phyloP scores from a whole-genome alignment of 2,888 invertebrate genomes.

The Amphimallon solstitiale region DNA sequence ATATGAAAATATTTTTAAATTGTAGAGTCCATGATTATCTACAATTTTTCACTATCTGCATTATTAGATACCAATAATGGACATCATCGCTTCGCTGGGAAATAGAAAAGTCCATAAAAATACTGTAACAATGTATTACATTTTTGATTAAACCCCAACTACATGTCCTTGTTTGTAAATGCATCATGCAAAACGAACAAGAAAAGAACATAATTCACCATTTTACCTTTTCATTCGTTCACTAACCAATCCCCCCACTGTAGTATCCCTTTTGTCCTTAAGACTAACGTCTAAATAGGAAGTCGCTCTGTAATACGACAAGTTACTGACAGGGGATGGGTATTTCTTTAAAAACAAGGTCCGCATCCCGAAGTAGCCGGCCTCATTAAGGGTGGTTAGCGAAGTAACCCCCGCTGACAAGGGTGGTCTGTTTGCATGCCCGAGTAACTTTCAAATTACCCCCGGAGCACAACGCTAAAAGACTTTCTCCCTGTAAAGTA shows the following conservation, averaged over 20 bases:
- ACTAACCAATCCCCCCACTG: neutral
- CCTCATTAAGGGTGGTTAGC: constrained; percentile 53
- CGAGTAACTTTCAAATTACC: constrained; percentile 53
- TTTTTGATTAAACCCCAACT: too few species aligned
- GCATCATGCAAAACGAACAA: neutral
- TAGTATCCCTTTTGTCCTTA: constrained; percentile 11
- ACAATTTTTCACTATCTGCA: too few species aligned
- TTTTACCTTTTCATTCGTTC: constrained; percentile 3
- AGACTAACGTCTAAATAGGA: constrained; percentile 10
- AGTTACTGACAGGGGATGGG: constrained; percentile 37
- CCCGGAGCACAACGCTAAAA: constrained; percentile 48
- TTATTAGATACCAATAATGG: too few species aligned
- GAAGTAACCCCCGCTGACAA: constrained; percentile 52
- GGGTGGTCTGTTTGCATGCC: constrained; percentile 58
- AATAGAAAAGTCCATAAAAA: too few species aligned
- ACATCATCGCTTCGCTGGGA: too few species aligned
- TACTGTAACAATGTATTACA: too few species aligned
- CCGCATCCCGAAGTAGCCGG: constrained; percentile 46
- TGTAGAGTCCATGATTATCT: too few species aligned
- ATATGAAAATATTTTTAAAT: too few species aligned
- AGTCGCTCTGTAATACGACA: constrained; percentile 36
- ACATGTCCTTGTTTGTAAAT: too few species aligned
- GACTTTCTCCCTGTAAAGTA: constrained; percentile 22
- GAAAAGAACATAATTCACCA: constrained; percentile 21
- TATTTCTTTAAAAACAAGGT: constrained; percentile 36